Conservation (phyloP, 2,113 vertebrate species). For the Cepphus grylle region DNA sequence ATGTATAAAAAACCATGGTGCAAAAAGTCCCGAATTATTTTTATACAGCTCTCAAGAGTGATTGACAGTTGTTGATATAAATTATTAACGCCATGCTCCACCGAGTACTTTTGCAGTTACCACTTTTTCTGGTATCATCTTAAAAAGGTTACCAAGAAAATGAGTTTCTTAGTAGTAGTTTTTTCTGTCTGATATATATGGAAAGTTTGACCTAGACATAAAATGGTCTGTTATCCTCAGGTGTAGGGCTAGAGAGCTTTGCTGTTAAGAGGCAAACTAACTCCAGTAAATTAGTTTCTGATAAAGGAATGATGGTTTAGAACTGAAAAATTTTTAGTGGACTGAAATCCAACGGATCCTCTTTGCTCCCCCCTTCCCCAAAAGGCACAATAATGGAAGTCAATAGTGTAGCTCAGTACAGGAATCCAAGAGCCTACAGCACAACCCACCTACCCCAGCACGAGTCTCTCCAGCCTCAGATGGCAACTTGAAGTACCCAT, state of each 20-base stretch:
- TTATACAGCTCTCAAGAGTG: conserved; percentile 8
- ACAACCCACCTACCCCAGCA: not conserved
- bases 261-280: not conserved
- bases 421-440: not conserved
- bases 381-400: not conserved
- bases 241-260: not conserved
- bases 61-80: not conserved
- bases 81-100: not conserved
- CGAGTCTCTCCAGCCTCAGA: not conserved
- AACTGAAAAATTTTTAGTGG: not conserved
- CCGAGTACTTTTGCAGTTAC: not conserved
- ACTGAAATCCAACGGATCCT: not conserved
- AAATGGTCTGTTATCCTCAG: not conserved
- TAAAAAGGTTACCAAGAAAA: not conserved
- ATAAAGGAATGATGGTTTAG: not conserved
- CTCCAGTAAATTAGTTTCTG: not conserved
- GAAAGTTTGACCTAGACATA: not conserved
- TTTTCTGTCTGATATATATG: not conserved
- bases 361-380: not conserved
- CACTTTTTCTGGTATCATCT: not conserved
- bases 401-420: not conserved
- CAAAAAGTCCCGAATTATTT: conserved; percentile 67
- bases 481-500: not conserved
- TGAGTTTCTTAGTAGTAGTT: not conserved
- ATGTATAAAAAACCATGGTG: not conserved